Base-by-base conservation (phyloP, 2,888 invertebrate species). In the Eupithecia abbreviata region DNA sequence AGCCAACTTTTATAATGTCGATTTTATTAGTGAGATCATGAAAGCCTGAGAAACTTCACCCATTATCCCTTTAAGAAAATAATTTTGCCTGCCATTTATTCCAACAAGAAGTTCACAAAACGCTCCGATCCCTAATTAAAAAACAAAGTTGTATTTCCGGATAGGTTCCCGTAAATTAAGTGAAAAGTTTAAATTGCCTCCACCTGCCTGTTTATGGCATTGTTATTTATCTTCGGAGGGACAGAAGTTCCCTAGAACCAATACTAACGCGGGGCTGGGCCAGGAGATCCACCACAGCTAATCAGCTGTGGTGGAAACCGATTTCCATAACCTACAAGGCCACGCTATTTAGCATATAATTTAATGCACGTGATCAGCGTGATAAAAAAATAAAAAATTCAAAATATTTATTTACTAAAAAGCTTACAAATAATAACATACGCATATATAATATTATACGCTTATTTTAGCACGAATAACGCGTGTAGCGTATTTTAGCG, bases 181-280 rank as follows among this genome's bases (percentile, higher is more conserved):
- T 67, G 79, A 77, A 81, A 82, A 82, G 77, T 82, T 82, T 82
- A 76, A 82, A 82, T 81, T 80, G 81, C 73, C 71, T 70, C 71
- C 73, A 79, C 80, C 80, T 81, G 80, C 71, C 79, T 78, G 76
- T 76, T 78, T 72, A 71, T 70, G 77, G 67, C 68, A 18, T 49
- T 72, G 75, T 79, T 77, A 81, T 82, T 82, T 81, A 82, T 82
- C 76, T 76, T 72, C 45, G 66, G 69, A 43, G 42, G 43, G 67
- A 47, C 67, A 18, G 15, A 72, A 77, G 75, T 78, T 80, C 75
- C 68, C 68, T 69, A 71, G 76, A 72, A 74, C 78, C 77, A 78
- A 81, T 76, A 79, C 75, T 51, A 76, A 80, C 42, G 72, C 75
- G 71, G 13, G 55, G 72, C 66, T 41, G 51, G 9, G 76, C 80